These are phyloP conservation scores for Callyntrura guangdongensis DNA, from an alignment of 2,888 invertebrate species.

Conservation along the genomic window DNA sequence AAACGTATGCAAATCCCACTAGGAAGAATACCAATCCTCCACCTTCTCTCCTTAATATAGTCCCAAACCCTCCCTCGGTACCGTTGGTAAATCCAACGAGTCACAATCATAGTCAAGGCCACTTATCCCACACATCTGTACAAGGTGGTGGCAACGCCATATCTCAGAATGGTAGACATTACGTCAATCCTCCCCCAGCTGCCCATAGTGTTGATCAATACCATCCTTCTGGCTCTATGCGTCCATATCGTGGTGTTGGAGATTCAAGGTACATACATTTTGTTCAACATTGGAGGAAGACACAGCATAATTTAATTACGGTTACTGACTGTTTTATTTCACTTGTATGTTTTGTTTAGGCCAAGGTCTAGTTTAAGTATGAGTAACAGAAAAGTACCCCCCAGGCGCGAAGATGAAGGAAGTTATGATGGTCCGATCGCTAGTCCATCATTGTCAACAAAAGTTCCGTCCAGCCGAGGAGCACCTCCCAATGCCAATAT, in stretches of 20 bases:
- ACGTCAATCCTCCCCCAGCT: conserved; percentile 79
- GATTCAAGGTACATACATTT: conserved; percentile 74
- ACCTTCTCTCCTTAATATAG: conserved; percentile 64
- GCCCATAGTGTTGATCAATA: conserved; percentile 72
- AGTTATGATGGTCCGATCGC: conserved; percentile 77
- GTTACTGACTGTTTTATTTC: neutral
- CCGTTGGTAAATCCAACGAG: conserved; percentile 69
- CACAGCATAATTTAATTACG: neutral
- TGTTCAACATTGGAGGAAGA: neutral
- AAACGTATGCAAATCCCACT: conserved; percentile 80
- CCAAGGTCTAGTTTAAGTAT: conserved; percentile 83
- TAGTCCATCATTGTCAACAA: conserved; percentile 63
- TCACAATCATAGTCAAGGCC: conserved; percentile 81
- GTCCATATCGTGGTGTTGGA: conserved; percentile 74
- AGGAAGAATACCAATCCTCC: conserved; percentile 81
- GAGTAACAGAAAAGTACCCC: conserved; percentile 64
- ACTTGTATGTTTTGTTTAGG: conserved; percentile 69
- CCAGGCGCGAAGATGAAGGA: conserved; percentile 79
- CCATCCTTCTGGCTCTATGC: conserved; percentile 74
- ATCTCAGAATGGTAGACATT: conserved; percentile 82
- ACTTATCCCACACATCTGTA: conserved; percentile 79
- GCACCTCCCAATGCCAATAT: conserved; percentile 74
- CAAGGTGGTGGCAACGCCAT: conserved; percentile 78
- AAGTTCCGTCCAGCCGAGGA: conserved; percentile 83
- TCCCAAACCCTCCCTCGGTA: conserved; percentile 73